Percentiles rank a stretch among this genome's conserved stretches.
These are phyloP conservation scores for Myotis myotis DNA, from an alignment of 2,797 vertebrate species.

Conservation along the genomic window DNA sequence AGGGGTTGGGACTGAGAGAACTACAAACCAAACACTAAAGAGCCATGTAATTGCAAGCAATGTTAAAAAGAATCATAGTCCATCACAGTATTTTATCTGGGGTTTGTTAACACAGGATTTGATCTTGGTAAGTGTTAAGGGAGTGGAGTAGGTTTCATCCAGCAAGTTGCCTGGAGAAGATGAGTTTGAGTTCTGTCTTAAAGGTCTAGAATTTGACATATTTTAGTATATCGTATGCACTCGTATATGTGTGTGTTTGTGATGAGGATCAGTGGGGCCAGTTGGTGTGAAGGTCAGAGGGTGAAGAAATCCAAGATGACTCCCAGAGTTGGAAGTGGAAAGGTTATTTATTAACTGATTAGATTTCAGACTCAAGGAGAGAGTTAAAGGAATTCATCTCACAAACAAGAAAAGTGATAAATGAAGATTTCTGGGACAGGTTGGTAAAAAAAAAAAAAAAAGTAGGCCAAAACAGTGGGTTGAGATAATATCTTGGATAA, in stretches of 20 bases:
- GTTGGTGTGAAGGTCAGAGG: neutral
- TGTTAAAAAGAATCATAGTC: neutral
- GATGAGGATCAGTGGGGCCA: neutral
- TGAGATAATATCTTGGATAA: conserved; percentile 55
- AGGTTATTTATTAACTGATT: conserved; percentile 31
- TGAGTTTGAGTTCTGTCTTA: neutral
- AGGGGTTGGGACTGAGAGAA: neutral
- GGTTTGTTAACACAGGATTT: conserved; percentile 13
- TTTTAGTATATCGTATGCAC: neutral
- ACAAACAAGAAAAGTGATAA: conserved; percentile 1
- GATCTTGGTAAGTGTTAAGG: neutral
- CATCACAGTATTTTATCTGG: neutral
- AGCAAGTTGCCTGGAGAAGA: neutral
- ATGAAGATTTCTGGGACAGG: conserved; percentile 36
- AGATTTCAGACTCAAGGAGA: conserved; percentile 39
- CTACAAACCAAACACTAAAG: neutral
- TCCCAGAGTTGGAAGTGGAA: neutral
- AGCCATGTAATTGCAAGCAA: neutral
- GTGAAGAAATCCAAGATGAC: neutral
- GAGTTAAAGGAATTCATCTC: conserved; percentile 24
- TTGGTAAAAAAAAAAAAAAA: neutral
- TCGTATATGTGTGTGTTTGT: neutral
- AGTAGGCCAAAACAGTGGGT: conserved; percentile 50
- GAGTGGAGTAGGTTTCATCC: neutral
- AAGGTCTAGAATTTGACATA: neutral